Evolutionary conservation across 2,888 invertebrate species (phyloP), one percentile per base, ranked within the genome.

Genomic region (Agelastica alni): DNA sequence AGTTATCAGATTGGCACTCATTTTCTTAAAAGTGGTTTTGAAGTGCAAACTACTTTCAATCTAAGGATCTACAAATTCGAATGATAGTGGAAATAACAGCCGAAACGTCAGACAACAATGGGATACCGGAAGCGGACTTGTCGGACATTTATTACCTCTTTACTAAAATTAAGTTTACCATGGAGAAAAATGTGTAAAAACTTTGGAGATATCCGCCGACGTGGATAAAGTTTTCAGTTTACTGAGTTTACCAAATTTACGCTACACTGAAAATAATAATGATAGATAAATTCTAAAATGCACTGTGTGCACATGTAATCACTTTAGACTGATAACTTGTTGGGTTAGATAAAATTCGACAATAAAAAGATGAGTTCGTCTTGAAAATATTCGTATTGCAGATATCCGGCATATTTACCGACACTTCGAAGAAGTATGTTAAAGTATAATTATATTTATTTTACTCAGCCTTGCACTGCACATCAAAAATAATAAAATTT

Each of bases 101-200:
- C 39, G 14, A 14, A 26, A 39, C 13, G 45, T 37, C 39, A 39
- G 45, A 52, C 45, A 44, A 30, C 37, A 30, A 44, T 52, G 39
- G 52, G 26, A 34, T 26, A 45, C 32, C 45, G 41, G 41, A 53
- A 53, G 46, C 34, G 41, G 39, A 46, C 32, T 53, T 46, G 46
- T 53, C 52, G 46, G 52, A 53, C 46, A 46, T 53, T 53, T 53
- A 53, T 45, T 41, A 26, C 45, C 46, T 41, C 34, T 46, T 46
- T 53, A 32, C 46, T 30, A 46, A 34, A 53, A 41, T 53, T 41
- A 53, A 46, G 52, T 46, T 46, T 45, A 46, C 37, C 32, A 46
- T 46, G n/a, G 14, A 31, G 16, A 22, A 34, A 46, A 46, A 46
- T 46, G 39, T 39, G 14, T 18, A 53, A 46, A 46, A 46, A 45